Conservation (phyloP, 2,113 vertebrate species). For the Paralichthys olivaceus region DNA sequence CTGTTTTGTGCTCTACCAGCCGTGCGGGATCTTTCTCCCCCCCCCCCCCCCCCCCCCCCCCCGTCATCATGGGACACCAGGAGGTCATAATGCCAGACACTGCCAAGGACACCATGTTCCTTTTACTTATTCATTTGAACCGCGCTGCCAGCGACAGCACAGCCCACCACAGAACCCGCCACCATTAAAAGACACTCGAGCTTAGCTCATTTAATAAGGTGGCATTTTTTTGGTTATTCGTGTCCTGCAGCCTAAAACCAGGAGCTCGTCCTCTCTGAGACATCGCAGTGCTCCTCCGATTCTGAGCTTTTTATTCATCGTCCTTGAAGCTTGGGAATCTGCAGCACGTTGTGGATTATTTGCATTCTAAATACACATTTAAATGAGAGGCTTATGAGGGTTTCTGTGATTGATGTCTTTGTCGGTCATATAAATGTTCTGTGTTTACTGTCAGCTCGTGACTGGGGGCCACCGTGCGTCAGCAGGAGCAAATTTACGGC, state of each 20-base stretch:
- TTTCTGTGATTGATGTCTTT: constrained; percentile 40
- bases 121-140: constrained; percentile 74
- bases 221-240: background rate
- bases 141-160: background rate
- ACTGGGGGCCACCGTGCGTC: constrained; percentile 51
- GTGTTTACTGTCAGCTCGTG: constrained; percentile 54
- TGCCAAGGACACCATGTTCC: constrained; percentile 71
- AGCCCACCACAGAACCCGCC: background rate
- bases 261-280: background rate
- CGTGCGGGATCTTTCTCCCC: constrained; percentile 27
- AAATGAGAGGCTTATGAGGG: constrained; percentile 25
- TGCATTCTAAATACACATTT: constrained; percentile 8
- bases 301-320: background rate
- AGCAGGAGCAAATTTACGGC: constrained; percentile 48
- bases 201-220: background rate
- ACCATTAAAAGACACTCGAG: background rate
- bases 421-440: constrained; percentile 27
- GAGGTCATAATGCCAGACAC: constrained; percentile 58
- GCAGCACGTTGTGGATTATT: constrained; percentile 18
- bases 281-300: background rate
- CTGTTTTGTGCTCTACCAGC: constrained; percentile 42
- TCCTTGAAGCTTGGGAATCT: background rate
- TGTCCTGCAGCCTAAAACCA: background rate
- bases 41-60: background rate
- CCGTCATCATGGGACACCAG: constrained; percentile 51